Percentiles rank a stretch among this genome's conserved stretches.
Evolutionary conservation across 2,888 invertebrate species (phyloP).

Genomic region (Caenorhabditis japonica): DNA sequence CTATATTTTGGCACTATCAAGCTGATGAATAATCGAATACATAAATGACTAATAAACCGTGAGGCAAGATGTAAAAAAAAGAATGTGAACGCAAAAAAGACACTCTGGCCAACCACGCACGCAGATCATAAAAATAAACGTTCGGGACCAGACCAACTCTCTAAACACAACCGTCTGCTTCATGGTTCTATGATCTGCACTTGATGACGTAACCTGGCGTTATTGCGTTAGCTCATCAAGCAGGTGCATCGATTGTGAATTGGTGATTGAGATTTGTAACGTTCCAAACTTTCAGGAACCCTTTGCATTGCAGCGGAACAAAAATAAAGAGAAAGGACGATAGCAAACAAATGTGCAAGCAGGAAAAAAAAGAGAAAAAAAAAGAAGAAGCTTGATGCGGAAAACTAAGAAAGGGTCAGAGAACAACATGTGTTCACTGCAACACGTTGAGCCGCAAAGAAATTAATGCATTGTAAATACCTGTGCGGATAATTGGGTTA

Average conservation of each 20-base stretch:
- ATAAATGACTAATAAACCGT: not conserved
- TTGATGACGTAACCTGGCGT: slow-evolving; percentile 29
- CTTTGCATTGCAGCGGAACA: no score
- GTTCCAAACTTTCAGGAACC: not conserved
- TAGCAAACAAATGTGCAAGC: not conserved
- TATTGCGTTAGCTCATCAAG: slow-evolving; percentile 49
- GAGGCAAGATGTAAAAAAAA: slow-evolving; percentile 2
- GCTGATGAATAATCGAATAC: no score
- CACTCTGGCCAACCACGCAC: no score
- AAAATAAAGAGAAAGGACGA: not conserved
- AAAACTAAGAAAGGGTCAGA: not conserved
- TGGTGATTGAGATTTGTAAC: slow-evolving; percentile 29
- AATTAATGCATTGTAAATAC: no score
- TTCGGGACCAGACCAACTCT: slow-evolving; percentile 12
- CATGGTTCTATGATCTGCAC: slow-evolving; percentile 22
- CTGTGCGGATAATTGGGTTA: no score
- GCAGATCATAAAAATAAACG: slow-evolving; percentile 44
- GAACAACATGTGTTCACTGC: slow-evolving; percentile 5
- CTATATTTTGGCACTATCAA: no score
- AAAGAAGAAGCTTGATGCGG: not conserved
- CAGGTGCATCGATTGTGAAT: slow-evolving; percentile 30
- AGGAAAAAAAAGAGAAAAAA: not conserved
- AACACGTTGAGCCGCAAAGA: not conserved
- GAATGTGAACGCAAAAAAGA: no score
- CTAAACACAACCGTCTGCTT: slow-evolving; percentile 25